Conservation (phyloP, 2,113 vertebrate genomes). For the Apodemus sylvaticus region DNA sequence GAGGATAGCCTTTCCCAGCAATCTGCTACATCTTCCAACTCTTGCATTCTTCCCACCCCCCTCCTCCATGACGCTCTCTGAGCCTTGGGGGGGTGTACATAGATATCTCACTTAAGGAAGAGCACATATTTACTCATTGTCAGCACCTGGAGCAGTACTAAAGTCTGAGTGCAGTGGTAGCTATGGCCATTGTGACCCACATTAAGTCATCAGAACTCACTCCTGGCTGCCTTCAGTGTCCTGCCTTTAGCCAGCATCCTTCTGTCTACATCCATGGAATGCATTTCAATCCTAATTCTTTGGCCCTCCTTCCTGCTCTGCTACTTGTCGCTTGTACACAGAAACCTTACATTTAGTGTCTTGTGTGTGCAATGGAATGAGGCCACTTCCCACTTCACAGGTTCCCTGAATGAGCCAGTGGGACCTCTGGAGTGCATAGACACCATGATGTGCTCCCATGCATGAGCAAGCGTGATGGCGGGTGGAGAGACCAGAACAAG, state of each 20-base stretch:
- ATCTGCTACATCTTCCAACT: background rate
- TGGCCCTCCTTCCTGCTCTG: too few relatives aligned
- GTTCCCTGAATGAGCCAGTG: rapidly evolving
- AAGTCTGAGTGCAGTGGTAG: background rate
- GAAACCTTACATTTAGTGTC: too few relatives aligned
- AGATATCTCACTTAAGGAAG: too few relatives aligned
- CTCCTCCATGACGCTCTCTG: background rate
- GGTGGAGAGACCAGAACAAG: background rate
- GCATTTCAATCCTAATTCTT: background rate
- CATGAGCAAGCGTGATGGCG: rapidly evolving
- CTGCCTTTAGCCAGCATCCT: background rate
- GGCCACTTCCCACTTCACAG: rapidly evolving
- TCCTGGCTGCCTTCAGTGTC: background rate
- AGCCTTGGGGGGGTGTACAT: background rate
- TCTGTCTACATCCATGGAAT: background rate
- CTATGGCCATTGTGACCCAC: background rate
- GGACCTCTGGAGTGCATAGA: rapidly evolving
- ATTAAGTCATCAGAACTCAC: background rate
- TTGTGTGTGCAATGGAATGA: background rate
- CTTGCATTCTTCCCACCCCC: too few relatives aligned
- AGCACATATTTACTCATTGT: background rate
- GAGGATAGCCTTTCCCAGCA: background rate
- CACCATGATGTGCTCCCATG: rapidly evolving
- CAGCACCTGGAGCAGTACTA: background rate
- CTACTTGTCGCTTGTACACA: background rate